Conservation (phyloP, 2,797 vertebrate genomes). For the Glossophaga mutica region DNA sequence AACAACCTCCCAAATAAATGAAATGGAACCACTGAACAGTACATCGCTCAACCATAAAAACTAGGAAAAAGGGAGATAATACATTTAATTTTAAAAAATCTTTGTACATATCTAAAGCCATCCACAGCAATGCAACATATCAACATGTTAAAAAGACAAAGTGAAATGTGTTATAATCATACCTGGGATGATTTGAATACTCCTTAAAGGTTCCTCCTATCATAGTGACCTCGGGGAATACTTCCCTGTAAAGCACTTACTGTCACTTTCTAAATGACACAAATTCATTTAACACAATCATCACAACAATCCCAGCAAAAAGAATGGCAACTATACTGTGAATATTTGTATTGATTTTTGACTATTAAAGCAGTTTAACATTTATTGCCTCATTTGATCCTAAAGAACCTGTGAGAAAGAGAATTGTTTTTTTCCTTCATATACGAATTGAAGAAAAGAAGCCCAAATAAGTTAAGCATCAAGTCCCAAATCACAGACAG, state of each 20-base stretch:
- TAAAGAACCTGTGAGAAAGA: not conserved
- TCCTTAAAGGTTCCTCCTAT: not conserved
- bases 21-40: not conserved
- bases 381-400: not conserved
- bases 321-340: not conserved
- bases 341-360: slow-evolving; percentile 32
- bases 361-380: not conserved
- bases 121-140: not conserved
- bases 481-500: not conserved
- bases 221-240: not conserved
- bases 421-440: not conserved
- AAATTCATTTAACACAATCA: not conserved
- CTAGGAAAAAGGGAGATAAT: not conserved
- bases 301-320: not conserved
- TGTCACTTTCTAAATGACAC: not conserved
- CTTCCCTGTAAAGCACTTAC: not conserved
- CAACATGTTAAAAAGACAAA: slow-evolving; percentile 14
- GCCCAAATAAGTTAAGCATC: not conserved
- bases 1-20: not conserved
- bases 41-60: not conserved
- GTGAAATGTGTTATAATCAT: not conserved
- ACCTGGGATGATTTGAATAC: not conserved
- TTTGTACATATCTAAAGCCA: not conserved
- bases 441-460: not conserved
- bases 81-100: not conserved